Evolutionary conservation across 2,797 vertebrate genomes (phyloP).

Genomic region (Trachurus trachurus): DNA sequence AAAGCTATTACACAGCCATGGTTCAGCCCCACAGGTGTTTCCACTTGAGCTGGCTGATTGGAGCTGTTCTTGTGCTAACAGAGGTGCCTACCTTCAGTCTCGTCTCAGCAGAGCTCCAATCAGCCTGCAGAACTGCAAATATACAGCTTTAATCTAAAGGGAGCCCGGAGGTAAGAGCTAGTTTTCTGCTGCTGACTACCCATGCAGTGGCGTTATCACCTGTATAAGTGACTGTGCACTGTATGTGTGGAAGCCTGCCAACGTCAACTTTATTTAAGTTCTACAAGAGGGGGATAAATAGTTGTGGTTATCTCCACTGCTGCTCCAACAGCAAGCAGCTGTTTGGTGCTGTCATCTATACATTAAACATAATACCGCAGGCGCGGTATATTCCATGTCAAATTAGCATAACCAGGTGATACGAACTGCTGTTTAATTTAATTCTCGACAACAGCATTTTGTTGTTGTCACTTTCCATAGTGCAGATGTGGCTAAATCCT

Average conservation of each 20-base stretch:
- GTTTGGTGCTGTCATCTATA: slow-evolving; percentile 31
- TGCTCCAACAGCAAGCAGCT: slow-evolving; percentile 9
- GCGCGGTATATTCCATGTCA: slow-evolving; percentile 13
- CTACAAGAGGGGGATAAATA: neutral
- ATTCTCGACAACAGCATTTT: slow-evolving; percentile 48
- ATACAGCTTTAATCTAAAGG: neutral
- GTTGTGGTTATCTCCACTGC: neutral
- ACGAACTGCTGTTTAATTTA: slow-evolving; percentile 41
- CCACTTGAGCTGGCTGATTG: neutral
- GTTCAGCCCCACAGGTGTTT: neutral
- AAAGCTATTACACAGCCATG: neutral
- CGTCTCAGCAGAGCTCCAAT: neutral
- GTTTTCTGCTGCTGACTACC: neutral
- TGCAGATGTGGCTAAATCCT: slow-evolving; percentile 66
- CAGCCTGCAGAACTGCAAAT: neutral
- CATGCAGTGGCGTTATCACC: neutral
- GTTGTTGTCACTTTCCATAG: slow-evolving; percentile 54
- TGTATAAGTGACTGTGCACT: neutral
- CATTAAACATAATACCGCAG: slow-evolving; percentile 25
- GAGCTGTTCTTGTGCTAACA: neutral
- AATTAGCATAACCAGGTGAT: slow-evolving; percentile 42
- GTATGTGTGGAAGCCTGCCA: neutral
- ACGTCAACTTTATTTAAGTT: neutral
- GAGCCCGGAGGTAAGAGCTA: neutral
- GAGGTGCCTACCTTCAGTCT: neutral